Evolutionary conservation across 2,113 vertebrate genomes (phyloP).

Genomic region (Thryonomys swinderianus): DNA sequence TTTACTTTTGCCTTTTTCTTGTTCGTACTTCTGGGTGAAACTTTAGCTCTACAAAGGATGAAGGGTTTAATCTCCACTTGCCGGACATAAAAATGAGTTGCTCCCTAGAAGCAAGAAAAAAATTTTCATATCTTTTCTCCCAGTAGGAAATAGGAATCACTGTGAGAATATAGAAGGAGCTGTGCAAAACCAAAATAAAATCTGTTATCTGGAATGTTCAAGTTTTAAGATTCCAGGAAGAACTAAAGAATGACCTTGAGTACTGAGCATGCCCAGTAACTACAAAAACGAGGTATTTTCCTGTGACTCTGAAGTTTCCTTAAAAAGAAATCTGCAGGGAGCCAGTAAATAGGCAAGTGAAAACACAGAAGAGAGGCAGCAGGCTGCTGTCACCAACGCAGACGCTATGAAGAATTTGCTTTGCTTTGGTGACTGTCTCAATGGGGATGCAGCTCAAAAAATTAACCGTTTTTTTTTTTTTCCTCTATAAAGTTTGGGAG

Average conservation of each 20-base stretch:
- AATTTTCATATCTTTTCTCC: background rate
- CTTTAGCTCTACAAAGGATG: background rate
- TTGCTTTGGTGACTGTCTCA: background rate
- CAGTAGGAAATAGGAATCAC: background rate
- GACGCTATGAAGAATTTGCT: background rate
- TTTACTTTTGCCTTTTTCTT: background rate
- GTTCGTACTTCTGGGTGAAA: background rate
- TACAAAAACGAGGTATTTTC: background rate
- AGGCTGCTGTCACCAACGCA: background rate
- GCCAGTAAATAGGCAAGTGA: background rate
- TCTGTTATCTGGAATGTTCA: background rate
- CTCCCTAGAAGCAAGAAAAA: background rate
- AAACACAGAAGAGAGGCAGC: background rate
- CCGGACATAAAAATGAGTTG: background rate
- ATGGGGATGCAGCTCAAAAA: background rate
- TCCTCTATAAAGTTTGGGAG: background rate
- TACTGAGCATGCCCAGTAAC: background rate
- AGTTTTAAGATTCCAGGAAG: background rate
- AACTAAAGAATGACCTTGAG: background rate
- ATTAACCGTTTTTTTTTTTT: background rate
- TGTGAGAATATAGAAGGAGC: background rate
- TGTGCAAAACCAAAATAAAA: background rate
- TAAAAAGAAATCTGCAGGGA: background rate
- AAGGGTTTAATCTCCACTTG: background rate
- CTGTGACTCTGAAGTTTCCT: background rate